Percentiles rank a stretch among this genome's conserved stretches.
Evolutionary conservation across 2,888 invertebrate genomes (phyloP).

Genomic region (Drosophila algonquin): DNA sequence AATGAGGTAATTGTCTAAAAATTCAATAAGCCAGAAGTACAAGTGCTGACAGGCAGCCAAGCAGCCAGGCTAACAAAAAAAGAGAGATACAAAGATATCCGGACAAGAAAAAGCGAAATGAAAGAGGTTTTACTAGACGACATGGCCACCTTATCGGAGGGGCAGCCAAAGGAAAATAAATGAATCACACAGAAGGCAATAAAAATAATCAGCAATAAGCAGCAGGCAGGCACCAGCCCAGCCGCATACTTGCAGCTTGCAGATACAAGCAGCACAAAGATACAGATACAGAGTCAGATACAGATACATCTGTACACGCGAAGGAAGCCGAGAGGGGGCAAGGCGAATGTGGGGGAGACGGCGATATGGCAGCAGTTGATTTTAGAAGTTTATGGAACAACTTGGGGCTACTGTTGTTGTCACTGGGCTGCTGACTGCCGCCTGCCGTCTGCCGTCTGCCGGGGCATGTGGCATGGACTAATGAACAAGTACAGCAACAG

Average conservation of each 20-base stretch:
- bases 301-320: conserved; percentile 25
- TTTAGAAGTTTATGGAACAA: conserved; percentile 48
- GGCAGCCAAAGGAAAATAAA: conserved; percentile 50
- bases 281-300: conserved; percentile 50
- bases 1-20: conserved; percentile 58
- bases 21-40: conserved; percentile 42
- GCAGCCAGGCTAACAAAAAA: conserved; percentile 5
- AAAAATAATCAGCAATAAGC: conserved; percentile 74
- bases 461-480: conserved; percentile 39
- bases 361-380: conserved; percentile 19
- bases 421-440: not conserved
- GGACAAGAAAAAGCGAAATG: conserved; percentile 9
- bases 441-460: not conserved
- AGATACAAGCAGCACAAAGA: conserved; percentile 54
- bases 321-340: conserved; percentile 22
- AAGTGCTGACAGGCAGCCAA: not conserved
- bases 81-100: conserved; percentile 9
- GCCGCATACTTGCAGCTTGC: conserved; percentile 62
- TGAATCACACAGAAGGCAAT: conserved; percentile 69
- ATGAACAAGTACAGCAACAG: conserved; percentile 48
- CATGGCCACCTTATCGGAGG: conserved; percentile 48
- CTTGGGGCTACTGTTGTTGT: conserved; percentile 30
- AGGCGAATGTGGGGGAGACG: not conserved
- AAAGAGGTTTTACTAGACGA: conserved; percentile 22
- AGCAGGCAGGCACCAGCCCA: conserved; percentile 33